Evolutionary conservation across 2,797 vertebrate species (phyloP).

Genomic region (Triplophysa yarkandensis): DNA sequence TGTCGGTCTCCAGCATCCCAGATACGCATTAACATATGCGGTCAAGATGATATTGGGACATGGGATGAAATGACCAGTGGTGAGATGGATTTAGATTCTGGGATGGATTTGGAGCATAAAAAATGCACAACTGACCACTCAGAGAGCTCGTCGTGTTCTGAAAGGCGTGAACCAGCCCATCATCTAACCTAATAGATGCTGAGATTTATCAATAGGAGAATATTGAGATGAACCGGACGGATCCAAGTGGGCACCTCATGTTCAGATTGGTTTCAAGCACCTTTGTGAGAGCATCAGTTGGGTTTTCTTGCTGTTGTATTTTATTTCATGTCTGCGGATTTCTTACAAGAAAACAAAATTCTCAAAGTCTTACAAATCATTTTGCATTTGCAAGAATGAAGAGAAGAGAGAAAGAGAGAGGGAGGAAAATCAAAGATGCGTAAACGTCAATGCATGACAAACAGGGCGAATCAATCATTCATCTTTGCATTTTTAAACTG

Average conservation of each 20-base stretch:
- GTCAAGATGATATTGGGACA: conserved; percentile 9
- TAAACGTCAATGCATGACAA: conserved; percentile 41
- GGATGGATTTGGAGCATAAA: conserved; percentile 1
- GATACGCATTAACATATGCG: conserved; percentile 24
- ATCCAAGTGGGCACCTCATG: not conserved
- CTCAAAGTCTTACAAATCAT: not conserved
- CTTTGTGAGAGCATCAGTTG: conserved; percentile 3
- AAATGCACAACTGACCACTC: conserved; percentile 42
- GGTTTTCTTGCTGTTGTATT: not conserved
- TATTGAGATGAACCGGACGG: not conserved
- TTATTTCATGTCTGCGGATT: not conserved
- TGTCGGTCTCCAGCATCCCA: conserved; percentile 21
- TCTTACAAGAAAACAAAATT: not conserved
- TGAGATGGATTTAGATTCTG: conserved; percentile 20
- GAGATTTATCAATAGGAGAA: conserved; percentile 25
- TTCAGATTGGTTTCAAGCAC: conserved; percentile 1
- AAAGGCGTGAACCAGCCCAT: conserved; percentile 34
- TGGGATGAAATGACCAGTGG: conserved; percentile 33
- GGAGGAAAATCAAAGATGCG: conserved; percentile 32
- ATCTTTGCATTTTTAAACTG: conserved; percentile 52
- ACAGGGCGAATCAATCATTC: conserved; percentile 52
- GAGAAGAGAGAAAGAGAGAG: conserved; percentile 26
- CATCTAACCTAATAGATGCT: conserved; percentile 9
- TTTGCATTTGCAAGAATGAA: conserved; percentile 8
- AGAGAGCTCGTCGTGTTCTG: conserved; percentile 12